Conservation (phyloP, 2,888 invertebrate species). For the Scrobipalpa costella region DNA sequence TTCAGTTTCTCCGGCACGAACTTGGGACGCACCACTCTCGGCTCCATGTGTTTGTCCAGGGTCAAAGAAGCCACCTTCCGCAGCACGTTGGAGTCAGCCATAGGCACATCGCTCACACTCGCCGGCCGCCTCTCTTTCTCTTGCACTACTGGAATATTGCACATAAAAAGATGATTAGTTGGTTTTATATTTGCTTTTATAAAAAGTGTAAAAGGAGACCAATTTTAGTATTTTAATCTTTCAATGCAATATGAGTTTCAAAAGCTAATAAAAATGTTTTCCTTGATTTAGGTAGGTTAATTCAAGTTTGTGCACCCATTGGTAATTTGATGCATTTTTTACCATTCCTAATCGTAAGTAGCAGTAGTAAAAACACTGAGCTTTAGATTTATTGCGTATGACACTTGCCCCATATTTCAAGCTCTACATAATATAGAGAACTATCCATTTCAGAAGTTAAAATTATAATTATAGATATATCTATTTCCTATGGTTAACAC, state of each 20-base stretch:
- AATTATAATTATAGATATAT: neutral
- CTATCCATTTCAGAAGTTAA: neutral
- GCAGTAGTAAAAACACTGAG: too few relatives aligned
- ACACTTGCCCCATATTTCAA: slow-evolving; percentile 13
- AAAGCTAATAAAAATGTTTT: too few relatives aligned
- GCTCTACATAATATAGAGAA: neutral
- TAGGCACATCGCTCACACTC: slow-evolving; percentile 75
- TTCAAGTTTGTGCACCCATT: too few relatives aligned
- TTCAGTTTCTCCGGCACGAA: slow-evolving; percentile 93
- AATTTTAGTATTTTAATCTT: too few relatives aligned
- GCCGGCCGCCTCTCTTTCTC: slow-evolving; percentile 53
- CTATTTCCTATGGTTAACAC: neutral
- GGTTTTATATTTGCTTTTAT: too few relatives aligned
- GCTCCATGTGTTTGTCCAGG: slow-evolving; percentile 86
- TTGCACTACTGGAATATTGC: slow-evolving; percentile 44
- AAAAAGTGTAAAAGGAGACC: too few relatives aligned
- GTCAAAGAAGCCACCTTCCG: slow-evolving; percentile 93
- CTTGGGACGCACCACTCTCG: slow-evolving; percentile 85
- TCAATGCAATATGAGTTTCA: too few relatives aligned
- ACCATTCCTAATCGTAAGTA: too few relatives aligned
- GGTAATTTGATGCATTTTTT: too few relatives aligned
- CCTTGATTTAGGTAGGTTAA: too few relatives aligned
- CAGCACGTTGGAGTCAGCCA: slow-evolving; percentile 85
- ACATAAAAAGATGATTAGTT: too few relatives aligned
- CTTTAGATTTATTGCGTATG: neutral